Evolutionary conservation across 1,140 invertebrate species (phyloP), one percentile per base, ranked within the genome.

Genomic region (Grapholita molesta): DNA sequence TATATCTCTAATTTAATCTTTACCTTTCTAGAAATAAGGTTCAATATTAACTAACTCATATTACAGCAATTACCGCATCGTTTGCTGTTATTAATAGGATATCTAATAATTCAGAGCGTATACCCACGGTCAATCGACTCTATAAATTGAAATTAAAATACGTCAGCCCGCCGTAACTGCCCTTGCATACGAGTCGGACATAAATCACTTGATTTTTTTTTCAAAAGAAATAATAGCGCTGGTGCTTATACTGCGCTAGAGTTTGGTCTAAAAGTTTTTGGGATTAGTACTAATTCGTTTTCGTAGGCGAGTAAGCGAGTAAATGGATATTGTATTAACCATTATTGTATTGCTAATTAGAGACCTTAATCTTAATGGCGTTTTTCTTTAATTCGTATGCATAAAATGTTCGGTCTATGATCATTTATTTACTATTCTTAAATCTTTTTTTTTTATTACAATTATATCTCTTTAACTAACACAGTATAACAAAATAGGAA

Each of bases 61-160:
- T 18, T 33, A 48, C 65, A 68, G 32, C 69, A 71, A 75, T 75
- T 72, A 72, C 64, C 33, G 53, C 21, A 64, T 70, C 64, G 64
- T 75, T 75, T 75, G 70, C 67, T 18, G 73, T 78, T 78, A 83
- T 80, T 83, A 80, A 80, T 79, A 68, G 68, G 67, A 70, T 71
- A 71, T 76, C 72, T 79, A 79, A 83, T 82, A 84, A 86, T 80
- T 80, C 67, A 71, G 71, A 67, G 66, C 67, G 70, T 73, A 72
- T 71, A 72, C 72, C 73, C 71, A 68, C 75, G 76, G 82, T 68
- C 73, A 76, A 83, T 81, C 70, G 77, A 24, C 71, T 71, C 80
- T 79, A 86, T 90, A 89, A 90, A 89, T 90, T 89, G 86, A 90
- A 90, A 89, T 88, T 90, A 84, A 88, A 89, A 83, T 84, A 86